These are phyloP conservation scores for Sphecodes monilicornis DNA, from an alignment of 2,888 invertebrate species.

Conservation along the genomic window DNA sequence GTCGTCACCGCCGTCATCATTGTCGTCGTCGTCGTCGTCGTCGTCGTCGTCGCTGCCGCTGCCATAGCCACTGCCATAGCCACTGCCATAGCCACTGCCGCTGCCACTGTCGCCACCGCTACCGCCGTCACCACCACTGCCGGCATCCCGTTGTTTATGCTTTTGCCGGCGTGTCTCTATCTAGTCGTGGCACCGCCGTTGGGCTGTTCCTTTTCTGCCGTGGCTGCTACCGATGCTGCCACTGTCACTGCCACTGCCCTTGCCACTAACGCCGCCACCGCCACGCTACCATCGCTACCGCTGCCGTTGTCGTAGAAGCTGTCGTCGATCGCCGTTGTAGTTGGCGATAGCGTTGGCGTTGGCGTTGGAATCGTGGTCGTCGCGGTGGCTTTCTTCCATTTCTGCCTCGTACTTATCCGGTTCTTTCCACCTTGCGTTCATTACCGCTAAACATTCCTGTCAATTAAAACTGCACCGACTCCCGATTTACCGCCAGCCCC, in stretches of 20 bases:
- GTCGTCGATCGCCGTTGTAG: constrained; percentile 19
- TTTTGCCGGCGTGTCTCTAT: constrained; percentile 81
- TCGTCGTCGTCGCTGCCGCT: constrained; percentile 54
- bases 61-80: constrained; percentile 36
- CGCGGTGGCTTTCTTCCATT: constrained; percentile 33
- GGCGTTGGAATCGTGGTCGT: constrained; percentile 32
- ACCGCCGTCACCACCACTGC: constrained; percentile 59
- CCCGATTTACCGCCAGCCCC: constrained; percentile 76
- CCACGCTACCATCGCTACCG: not conserved
- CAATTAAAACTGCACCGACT: constrained; percentile 82
- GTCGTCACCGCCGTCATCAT: constrained; percentile 67
- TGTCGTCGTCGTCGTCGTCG: not conserved
- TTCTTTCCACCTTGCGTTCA: constrained; percentile 76
- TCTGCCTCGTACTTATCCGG: constrained; percentile 61
- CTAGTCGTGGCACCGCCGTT: constrained; percentile 74
- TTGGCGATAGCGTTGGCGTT: constrained; percentile 10
- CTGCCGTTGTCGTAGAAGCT: constrained; percentile 14
- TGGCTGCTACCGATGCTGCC: constrained; percentile 59
- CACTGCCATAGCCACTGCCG: constrained; percentile 67
- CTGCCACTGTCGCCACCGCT: constrained; percentile 65
- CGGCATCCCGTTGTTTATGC: constrained; percentile 80
- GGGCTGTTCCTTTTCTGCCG: constrained; percentile 70
- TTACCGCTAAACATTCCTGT: constrained; percentile 83
- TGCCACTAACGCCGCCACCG: constrained; percentile 32
- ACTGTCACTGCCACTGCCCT: constrained; percentile 25